A percentile compares a stretch with the other conserved stretches of the same genome.
phyloP scores from a whole-genome alignment of 2,797 vertebrate genomes.

The Anomalospiza imberbis region DNA sequence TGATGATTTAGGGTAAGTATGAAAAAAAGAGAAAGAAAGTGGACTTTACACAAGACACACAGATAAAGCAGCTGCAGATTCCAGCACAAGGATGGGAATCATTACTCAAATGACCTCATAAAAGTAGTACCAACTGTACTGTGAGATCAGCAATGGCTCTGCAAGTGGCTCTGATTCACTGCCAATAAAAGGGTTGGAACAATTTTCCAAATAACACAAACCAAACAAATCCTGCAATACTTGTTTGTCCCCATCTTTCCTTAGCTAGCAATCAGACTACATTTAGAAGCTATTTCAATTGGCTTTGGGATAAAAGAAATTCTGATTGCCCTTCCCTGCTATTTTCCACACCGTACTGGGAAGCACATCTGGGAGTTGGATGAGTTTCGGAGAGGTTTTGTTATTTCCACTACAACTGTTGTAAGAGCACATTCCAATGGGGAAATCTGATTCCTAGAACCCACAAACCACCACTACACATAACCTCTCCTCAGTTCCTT shows the following conservation, averaged over 20 bases:
- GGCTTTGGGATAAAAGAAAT: constrained; percentile 4
- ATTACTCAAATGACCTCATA: not conserved
- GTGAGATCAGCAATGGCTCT: not conserved
- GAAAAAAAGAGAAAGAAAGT: not conserved
- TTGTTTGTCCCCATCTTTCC: not conserved
- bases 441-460: not conserved
- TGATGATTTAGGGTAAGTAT: not conserved
- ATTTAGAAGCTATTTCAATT: not conserved
- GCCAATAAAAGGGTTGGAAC: not conserved
- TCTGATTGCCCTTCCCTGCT: not conserved
- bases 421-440: not conserved
- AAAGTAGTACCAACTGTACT: not conserved
- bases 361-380: not conserved
- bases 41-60: not conserved
- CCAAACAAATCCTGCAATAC: not conserved
- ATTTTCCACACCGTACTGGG: not conserved
- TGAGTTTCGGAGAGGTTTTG: not conserved
- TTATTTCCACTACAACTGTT: not conserved
- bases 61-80: not conserved
- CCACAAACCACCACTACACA: no score
- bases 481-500: not conserved
- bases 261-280: not conserved
- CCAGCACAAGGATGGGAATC: not conserved
- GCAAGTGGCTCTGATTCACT: not conserved
- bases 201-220: not conserved